Base-by-base conservation (phyloP, 2,888 invertebrate genomes). In the Selenia dentaria region DNA sequence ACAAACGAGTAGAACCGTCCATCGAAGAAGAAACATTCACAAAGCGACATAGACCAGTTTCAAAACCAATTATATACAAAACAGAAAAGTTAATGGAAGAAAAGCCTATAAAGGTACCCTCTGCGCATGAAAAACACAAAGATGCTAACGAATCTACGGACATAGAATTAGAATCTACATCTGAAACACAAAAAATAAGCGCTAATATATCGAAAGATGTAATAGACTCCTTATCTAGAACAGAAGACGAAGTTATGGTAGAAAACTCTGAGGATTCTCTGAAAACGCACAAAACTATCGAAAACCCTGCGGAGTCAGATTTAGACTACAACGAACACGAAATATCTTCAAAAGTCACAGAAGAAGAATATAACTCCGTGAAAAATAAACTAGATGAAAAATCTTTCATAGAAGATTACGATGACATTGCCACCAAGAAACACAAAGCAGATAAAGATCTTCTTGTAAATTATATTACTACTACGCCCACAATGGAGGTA, bases 61-160 rank as follows among this genome's bases (percentile, higher is more conserved):
- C 3, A 6, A 41, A 33, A 31, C n/a, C 2, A n/a, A n/a, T n/a
- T n/a, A n/a, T n/a, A n/a, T n/a, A n/a, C n/a, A n/a, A n/a, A n/a
- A 22, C 18, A n/a, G 14, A 32, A 11, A 43, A 20, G 20, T n/a
- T n/a, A n/a, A n/a, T 14, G 36, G 6, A n/a, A 32, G 8, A 10
- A 33, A 18, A 31, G 4, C 0, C 24, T 1, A 27, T 16, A 6
- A 13, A 33, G 14, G 9, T 9, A 6, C 8, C 18, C 4, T 8
- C 22, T 22, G 8, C 2, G 6, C 6, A 8, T 8, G 8, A 8
- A 8, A 22, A 22, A 22, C 2, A 8, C 8, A 22, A 22, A 22
- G 8, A 2, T 22, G 8, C 1, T n/a, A 11, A 42, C 38, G 6
- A 35, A 40, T 16, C 25, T 10, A 24, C 24, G 6, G 24, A 24